Conservation (phyloP, 2,113 vertebrate species). For the Hyperoodon ampullatus region DNA sequence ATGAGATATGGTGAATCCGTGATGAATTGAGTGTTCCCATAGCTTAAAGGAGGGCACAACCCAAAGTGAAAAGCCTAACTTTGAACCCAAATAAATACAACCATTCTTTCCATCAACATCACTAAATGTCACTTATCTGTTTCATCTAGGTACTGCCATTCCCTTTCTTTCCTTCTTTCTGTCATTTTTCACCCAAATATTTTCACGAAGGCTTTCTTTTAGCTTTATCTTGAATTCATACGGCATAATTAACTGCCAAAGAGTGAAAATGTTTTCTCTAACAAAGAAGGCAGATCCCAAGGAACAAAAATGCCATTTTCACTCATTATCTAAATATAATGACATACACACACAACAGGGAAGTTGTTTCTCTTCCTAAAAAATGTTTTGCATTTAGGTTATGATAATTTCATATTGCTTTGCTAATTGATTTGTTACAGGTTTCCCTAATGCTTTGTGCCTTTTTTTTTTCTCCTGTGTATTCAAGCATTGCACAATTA, state of each 20-base stretch:
- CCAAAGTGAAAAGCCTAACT: not conserved
- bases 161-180: not conserved
- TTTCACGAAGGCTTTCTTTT: not conserved
- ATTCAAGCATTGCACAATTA: conserved; percentile 64
- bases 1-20: not conserved
- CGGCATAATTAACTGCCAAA: conserved; percentile 45
- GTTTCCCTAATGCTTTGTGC: conserved; percentile 29
- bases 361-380: not conserved
- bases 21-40: not conserved
- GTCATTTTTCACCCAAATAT: not conserved
- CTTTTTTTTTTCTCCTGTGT: not conserved
- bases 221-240: conserved; percentile 36
- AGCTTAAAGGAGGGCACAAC: not conserved
- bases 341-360: not conserved
- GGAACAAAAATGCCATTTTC: conserved; percentile 27
- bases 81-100: not conserved
- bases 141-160: not conserved
- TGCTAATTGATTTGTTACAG: conserved; percentile 69
- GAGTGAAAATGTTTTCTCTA: conserved; percentile 34
- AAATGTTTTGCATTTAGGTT: not conserved
- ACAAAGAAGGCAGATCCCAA: conserved; percentile 22
- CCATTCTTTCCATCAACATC: not conserved
- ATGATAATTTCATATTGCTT: conserved; percentile 45
- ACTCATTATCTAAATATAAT: conserved; percentile 53
- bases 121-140: not conserved